A percentile compares a stretch with the other conserved stretches of the same genome.
These are phyloP conservation scores for Oxycera nigricornis DNA, from an alignment of 2,888 invertebrate species.

Conservation along the genomic window DNA sequence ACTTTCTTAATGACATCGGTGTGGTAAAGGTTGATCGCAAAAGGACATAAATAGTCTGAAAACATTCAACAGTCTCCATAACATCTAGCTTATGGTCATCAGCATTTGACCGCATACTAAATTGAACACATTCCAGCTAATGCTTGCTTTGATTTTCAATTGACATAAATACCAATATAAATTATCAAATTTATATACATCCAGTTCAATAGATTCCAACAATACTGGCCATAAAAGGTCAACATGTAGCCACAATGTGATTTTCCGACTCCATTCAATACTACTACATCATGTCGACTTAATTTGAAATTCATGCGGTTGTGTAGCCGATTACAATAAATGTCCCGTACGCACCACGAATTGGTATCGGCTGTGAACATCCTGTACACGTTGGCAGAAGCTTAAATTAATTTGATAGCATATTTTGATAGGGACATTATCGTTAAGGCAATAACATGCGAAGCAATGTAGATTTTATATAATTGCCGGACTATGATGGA, in stretches of 20 bases:
- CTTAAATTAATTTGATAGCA: not conserved
- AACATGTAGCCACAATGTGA: not conserved
- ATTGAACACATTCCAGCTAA: not conserved
- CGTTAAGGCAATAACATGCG: not conserved
- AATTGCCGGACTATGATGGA: too few species aligned
- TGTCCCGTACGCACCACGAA: not conserved
- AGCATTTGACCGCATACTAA: conserved; percentile 1
- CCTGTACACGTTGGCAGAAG: not conserved
- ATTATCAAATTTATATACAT: not conserved
- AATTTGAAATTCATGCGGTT: not conserved
- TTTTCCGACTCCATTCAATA: not conserved
- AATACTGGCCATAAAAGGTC: not conserved
- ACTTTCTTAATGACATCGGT: too few species aligned
- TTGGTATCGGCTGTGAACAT: not conserved
- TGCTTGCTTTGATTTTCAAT: conserved; percentile 12
- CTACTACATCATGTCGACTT: not conserved
- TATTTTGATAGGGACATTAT: not conserved
- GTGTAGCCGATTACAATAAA: not conserved
- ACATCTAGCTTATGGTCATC: too few species aligned
- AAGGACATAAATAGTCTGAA: too few species aligned
- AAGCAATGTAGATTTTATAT: too few species aligned
- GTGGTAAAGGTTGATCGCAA: too few species aligned
- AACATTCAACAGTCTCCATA: too few species aligned
- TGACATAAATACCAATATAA: not conserved
- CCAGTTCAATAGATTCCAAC: not conserved